phyloP scores from a whole-genome alignment of 1,140 invertebrate species.

The Caenorhabditis brenneri region DNA sequence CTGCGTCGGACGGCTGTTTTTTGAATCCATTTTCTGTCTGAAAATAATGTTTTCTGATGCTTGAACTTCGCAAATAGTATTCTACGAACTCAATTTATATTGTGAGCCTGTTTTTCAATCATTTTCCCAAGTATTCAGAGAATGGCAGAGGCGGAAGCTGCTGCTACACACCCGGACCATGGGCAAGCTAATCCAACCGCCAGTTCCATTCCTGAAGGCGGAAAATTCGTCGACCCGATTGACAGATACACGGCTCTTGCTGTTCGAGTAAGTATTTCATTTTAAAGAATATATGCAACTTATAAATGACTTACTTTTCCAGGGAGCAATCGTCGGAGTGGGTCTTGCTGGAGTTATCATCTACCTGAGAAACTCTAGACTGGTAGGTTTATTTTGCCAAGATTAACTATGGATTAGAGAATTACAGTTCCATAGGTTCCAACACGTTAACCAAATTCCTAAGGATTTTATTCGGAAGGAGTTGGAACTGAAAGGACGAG shows the following conservation, averaged over 20 bases:
- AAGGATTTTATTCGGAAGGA: conserved; percentile 67
- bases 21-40: not conserved
- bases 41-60: not conserved
- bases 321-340: conserved; percentile 65
- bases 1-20: conserved; percentile 23
- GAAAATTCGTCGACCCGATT: conserved; percentile 55
- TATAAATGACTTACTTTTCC: not conserved
- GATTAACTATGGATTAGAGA: not conserved
- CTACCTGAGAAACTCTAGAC: conserved; percentile 62
- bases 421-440: conserved; percentile 64
- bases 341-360: conserved; percentile 60
- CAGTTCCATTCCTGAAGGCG: not conserved
- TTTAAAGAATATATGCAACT: not conserved
- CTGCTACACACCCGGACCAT: conserved; percentile 39
- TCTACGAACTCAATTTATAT: not conserved
- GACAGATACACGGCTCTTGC: conserved; percentile 57
- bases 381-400: conserved; percentile 52
- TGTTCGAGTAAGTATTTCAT: conserved; percentile 53
- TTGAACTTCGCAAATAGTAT: not conserved
- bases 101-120: not conserved
- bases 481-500: conserved; percentile 62
- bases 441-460: conserved; percentile 67
- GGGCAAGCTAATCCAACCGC: conserved; percentile 24
- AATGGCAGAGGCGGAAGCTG: conserved; percentile 23
- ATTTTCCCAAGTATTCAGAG: not conserved